phyloP scores from a whole-genome alignment of 2,797 vertebrate species.

The Buphagus erythrorhynchus region DNA sequence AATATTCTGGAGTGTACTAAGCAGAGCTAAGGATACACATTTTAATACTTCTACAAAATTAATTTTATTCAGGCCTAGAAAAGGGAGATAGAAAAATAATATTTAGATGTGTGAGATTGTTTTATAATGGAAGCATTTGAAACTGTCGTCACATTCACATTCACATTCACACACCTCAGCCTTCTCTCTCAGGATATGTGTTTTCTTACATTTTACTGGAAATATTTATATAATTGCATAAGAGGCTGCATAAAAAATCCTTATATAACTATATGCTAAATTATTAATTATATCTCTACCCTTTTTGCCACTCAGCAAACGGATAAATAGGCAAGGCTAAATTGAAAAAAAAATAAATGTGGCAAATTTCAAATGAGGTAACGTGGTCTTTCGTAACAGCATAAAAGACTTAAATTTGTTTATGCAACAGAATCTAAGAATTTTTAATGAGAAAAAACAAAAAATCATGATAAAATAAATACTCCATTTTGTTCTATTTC shows the following conservation, averaged over 20 bases:
- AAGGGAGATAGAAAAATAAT: background rate
- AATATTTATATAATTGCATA: background rate
- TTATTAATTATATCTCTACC: background rate
- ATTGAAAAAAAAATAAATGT: background rate
- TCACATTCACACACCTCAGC: background rate
- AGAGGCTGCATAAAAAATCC: background rate
- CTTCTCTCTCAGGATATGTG: background rate
- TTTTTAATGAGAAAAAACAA: background rate
- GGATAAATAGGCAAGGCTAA: background rate
- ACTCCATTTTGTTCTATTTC: background rate
- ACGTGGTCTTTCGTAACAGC: background rate
- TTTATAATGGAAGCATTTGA: background rate
- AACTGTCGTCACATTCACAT: background rate
- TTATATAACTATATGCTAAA: background rate
- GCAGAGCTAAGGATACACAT: background rate
- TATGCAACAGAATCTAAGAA: background rate
- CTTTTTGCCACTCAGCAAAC: background rate
- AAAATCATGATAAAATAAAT: background rate
- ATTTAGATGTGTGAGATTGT: background rate
- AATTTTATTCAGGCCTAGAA: background rate
- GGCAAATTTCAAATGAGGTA: background rate
- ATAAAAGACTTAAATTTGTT: background rate
- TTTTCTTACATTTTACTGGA: conserved; percentile 1
- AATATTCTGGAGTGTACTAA: background rate
- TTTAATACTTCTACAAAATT: background rate